Conservation (phyloP, 2,888 invertebrate genomes). For the Cistogaster globosa region DNA sequence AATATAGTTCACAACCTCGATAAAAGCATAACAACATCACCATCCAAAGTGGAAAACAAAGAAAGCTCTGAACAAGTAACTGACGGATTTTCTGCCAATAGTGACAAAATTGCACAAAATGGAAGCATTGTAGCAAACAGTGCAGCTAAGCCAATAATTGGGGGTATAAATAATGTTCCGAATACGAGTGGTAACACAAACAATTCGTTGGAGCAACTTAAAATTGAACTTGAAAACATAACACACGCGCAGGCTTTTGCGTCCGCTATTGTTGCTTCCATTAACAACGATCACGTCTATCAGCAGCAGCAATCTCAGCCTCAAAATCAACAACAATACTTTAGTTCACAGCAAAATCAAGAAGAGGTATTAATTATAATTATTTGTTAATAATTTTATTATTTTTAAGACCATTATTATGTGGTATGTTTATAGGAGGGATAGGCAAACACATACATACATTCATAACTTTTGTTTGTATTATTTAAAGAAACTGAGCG, state of each 20-base stretch:
- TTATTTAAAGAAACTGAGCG: too few relatives aligned
- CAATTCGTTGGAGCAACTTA: constrained; percentile 85
- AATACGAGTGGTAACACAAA: constrained; percentile 76
- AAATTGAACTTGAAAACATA: constrained; percentile 85
- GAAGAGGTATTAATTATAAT: constrained; percentile 67
- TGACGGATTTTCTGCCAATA: not conserved
- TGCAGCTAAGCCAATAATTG: constrained; percentile 4
- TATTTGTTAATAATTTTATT: not conserved
- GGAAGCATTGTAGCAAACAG: not conserved
- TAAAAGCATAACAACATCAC: constrained; percentile 20
- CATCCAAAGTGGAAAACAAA: constrained; percentile 27
- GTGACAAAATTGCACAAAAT: constrained; percentile 9
- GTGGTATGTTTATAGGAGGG: not conserved
- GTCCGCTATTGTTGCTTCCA: constrained; percentile 78
- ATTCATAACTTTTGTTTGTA: too few relatives aligned
- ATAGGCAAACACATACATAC: not conserved
- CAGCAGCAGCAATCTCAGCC: constrained; percentile 68
- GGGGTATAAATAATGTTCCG: constrained; percentile 36
- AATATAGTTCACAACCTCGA: not conserved
- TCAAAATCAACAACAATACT: constrained; percentile 61
- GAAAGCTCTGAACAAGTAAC: constrained; percentile 15
- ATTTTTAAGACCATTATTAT: not conserved
- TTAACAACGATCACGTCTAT: constrained; percentile 72
- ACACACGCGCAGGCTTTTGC: constrained; percentile 84
- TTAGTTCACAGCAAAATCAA: constrained; percentile 61